A percentile compares a stretch with the other conserved stretches of the same genome.
These are phyloP conservation scores for Zenarchopterus dispar DNA, from an alignment of 2,797 vertebrate genomes.

Conservation along the genomic window DNA sequence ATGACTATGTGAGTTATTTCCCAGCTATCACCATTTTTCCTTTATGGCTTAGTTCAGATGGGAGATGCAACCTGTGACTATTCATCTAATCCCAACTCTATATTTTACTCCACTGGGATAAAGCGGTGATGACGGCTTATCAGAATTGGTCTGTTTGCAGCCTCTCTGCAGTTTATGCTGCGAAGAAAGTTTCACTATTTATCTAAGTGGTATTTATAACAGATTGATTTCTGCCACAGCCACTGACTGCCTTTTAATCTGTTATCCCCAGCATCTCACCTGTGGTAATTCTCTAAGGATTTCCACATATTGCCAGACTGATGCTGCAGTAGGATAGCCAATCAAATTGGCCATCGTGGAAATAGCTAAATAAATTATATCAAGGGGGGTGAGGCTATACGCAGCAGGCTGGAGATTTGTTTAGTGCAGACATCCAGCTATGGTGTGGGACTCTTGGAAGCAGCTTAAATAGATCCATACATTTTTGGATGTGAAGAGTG, in stretches of 20 bases:
- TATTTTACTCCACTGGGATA: slow-evolving; percentile 20
- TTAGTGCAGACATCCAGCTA: slow-evolving; percentile 25
- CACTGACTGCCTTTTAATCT: slow-evolving; percentile 45
- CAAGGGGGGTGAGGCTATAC: slow-evolving; percentile 25
- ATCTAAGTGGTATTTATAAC: slow-evolving; percentile 30
- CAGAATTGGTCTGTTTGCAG: slow-evolving; percentile 9
- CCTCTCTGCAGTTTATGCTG: slow-evolving; percentile 13
- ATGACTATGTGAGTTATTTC: slow-evolving; percentile 7
- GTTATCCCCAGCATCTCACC: slow-evolving; percentile 27
- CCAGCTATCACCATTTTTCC: slow-evolving; percentile 7
- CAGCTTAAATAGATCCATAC: slow-evolving; percentile 23
- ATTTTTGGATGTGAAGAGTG: slow-evolving; percentile 1
- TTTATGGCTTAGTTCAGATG: slow-evolving; percentile 5
- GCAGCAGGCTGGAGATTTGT: slow-evolving; percentile 35
- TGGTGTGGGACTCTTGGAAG: slow-evolving; percentile 22
- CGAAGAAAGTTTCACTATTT: slow-evolving; percentile 8
- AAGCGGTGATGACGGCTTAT: slow-evolving; percentile 14
- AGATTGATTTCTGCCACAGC: slow-evolving; percentile 44
- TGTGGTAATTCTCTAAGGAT: slow-evolving; percentile 25
- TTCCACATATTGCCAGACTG: slow-evolving; percentile 21
- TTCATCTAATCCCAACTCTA: slow-evolving; percentile 13
- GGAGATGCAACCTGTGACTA: slow-evolving; percentile 6
- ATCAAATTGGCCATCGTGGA: slow-evolving; percentile 52
- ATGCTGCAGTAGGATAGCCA: slow-evolving; percentile 32
- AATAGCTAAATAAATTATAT: slow-evolving; percentile 55